Evolutionary conservation across 2,888 invertebrate genomes (phyloP), one percentile per base, ranked within the genome.

Genomic region (Koerneria pararmatus): DNA sequence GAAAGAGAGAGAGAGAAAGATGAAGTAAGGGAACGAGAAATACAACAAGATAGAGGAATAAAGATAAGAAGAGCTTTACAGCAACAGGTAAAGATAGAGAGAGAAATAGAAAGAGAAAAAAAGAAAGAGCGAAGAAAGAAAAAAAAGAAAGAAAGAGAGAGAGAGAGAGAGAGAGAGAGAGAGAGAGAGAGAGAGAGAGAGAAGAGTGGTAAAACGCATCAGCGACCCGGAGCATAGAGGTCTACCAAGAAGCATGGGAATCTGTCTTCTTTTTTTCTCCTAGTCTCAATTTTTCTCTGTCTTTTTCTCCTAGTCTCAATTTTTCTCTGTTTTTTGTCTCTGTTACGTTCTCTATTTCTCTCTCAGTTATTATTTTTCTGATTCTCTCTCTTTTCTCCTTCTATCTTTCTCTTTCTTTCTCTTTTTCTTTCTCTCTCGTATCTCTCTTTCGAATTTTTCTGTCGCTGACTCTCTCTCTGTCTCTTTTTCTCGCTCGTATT

Each of bases 341-440:
- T 41, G n/a, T 41, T 15, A 15, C 11, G 46, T 11, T 51, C 51
- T 60, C 60, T 59, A 35, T 46, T 31, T 34, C 19, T 46, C 8
- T 31, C 31, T 27, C 29, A 27, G 46, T 58, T 58, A 46, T 31
- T 60, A 48, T 60, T 48, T 46, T 22, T 22, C 60, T 34, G 46
- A 31, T 32, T 48, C 58, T 58, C 34, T 34, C 24, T 8, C 31
- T 29, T 48, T 60, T 22, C 60, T 24, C n/a, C 59, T 59, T 27
- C n/a, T n/a, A n/a, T n/a, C n/a, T 22, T 59, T 37, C 29, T 57
- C 59, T 46, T n/a, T 15, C 11, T n/a, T 15, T 46, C 46, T 41
- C 15, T n/a, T 59, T 46, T 37, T 46, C 19, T 59, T 46, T 22
- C 29, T 60, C 46, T 48, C 29, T 58, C 41, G 58, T n/a, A 58